phyloP scores from a whole-genome alignment of 2,113 vertebrate species.

The Theristicus caerulescens region DNA sequence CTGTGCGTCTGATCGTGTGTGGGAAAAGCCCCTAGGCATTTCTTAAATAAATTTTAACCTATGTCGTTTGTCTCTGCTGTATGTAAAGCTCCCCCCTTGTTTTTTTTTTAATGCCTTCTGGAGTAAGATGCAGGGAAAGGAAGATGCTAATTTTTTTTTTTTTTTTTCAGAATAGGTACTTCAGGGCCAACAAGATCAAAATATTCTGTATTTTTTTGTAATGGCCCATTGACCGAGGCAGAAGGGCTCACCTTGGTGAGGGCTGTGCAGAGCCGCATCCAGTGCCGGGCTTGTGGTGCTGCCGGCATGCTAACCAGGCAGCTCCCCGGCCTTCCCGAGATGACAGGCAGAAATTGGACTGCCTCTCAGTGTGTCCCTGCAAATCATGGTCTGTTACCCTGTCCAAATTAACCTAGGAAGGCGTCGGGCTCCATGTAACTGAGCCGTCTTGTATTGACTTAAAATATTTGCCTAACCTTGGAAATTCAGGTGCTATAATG shows the following conservation, averaged over 20 bases:
- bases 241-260: not conserved
- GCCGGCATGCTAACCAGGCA: not conserved
- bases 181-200: not conserved
- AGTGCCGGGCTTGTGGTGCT: not conserved
- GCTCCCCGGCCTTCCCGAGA: slow-evolving; percentile 29
- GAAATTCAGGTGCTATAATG: fast-evolving
- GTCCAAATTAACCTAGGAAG: not conserved
- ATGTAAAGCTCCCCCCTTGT: no score
- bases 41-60: not conserved
- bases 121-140: not conserved
- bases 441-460: not conserved
- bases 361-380: not conserved
- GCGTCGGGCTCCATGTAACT: not conserved
- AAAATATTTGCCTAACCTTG: fast-evolving
- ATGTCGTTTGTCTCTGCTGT: not conserved
- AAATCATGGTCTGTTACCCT: not conserved
- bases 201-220: not conserved
- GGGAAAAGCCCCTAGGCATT: slow-evolving; percentile 23
- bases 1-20: not conserved
- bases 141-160: not conserved
- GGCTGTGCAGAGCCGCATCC: not conserved
- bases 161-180: not conserved
- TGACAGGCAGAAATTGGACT: slow-evolving; percentile 72
- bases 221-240: not conserved
- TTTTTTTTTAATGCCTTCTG: not conserved